Conservation (phyloP, 30 jellyfish, hydroid and myxozoan genomes). For the Nemopilema nomurai region DNA sequence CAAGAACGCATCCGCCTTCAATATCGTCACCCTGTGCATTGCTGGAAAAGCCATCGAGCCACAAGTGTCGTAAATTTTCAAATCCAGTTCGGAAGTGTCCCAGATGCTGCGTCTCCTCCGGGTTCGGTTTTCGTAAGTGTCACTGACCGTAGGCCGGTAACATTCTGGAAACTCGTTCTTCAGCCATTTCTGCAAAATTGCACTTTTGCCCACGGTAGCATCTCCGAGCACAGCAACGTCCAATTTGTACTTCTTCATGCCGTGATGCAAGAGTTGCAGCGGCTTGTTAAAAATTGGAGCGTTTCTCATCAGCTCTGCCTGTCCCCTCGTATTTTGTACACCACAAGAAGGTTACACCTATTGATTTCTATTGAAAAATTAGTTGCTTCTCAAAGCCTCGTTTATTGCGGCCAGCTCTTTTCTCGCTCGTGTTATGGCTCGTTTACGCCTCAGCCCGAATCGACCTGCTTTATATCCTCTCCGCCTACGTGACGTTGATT, state of each 20-base stretch:
- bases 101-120: neutral
- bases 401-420: no score
- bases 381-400: no score
- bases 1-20: constrained; percentile 63
- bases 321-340: neutral
- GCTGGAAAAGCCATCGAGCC: constrained; percentile 84
- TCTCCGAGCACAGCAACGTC: constrained; percentile 69
- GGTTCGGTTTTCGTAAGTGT: constrained; percentile 42
- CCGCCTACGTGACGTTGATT: neutral
- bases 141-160: constrained; percentile 69
- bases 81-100: constrained; percentile 30
- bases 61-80: constrained; percentile 64
- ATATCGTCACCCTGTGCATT: constrained; percentile 53
- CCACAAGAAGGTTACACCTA: no score
- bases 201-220: constrained; percentile 65
- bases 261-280: neutral
- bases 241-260: constrained; percentile 41
- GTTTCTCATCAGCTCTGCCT: neutral
- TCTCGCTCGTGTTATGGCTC: no score
- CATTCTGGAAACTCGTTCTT: constrained; percentile 16
- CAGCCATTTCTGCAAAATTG: constrained; percentile 49
- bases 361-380: no score
- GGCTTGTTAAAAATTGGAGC: neutral
- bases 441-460: neutral
- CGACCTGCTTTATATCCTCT: neutral